Base-by-base conservation (phyloP, 2,797 vertebrate species). In the Takifugu ocellatus region DNA sequence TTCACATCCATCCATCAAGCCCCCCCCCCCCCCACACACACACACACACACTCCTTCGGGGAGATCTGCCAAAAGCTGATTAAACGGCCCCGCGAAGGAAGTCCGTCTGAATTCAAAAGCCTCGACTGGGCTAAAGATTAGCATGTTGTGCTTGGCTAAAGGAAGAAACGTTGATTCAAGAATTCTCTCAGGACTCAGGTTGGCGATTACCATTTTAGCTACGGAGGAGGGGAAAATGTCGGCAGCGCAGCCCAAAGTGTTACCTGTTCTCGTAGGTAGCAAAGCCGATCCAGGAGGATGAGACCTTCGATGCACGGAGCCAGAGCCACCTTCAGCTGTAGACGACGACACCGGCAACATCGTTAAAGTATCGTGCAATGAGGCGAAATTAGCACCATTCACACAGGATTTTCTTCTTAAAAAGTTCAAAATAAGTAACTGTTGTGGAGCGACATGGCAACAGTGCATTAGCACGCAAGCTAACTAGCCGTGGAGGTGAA, bases 201-300 rank as follows among this genome's bases (percentile, higher is more conserved):
- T 25, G 46, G 46, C 9, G 46, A 39, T 14, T 39, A 12, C 0
- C 36, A 11, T 3, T 11, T 36, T 12, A 11, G 33, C 33, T 36
- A 12, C 4, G 8, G 14, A 39, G 56, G 54, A 26, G 49, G 31
- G 17, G 39, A 51, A 58, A 55, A 66, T 67, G 66, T 77, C 33
- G 17, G n/a, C 74, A 71, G 49, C 47, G 12, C 58, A 61, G 75
- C 16, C 46, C 6, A 11, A 24, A 16, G 6, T 50, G 74, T 88
- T 93, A 98, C 96, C 95, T 98, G 94, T 78, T 99, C 97, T 84
- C 95, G 95, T 49, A 99, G 90, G 83, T 93, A 99, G 81, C 94
- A 97, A 68, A 99, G 93, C 57, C 96, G 94, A 87, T 99, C 97
- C 24, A 99, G 91, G 77, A 99, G 94, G 76, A 99, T 93, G 77